Conservation (phyloP, 2,888 invertebrate species). For the Ennomos erosarius region DNA sequence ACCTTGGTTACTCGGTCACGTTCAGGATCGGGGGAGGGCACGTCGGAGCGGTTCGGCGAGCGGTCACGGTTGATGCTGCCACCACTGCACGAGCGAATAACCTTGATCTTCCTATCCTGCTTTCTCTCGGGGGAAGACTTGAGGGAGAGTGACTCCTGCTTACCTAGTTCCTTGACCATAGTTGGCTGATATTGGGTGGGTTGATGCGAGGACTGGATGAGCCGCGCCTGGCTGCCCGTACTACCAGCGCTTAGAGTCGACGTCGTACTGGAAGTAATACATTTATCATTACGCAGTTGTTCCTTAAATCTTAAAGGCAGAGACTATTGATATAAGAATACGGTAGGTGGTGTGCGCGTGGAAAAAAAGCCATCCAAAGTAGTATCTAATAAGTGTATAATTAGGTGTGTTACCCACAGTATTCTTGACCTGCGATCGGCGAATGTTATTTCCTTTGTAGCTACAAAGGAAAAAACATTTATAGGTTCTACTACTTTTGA, state of each 20-base stretch:
- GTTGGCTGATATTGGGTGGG: slow-evolving; percentile 96
- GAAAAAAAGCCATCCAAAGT: too few species aligned
- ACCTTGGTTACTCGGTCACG: slow-evolving; percentile 80
- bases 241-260: slow-evolving; percentile 97
- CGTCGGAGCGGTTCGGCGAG: slow-evolving; percentile 71
- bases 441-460: too few species aligned
- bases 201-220: slow-evolving; percentile 97
- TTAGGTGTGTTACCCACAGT: too few species aligned
- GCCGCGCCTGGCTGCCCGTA: slow-evolving; percentile 96
- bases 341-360: too few species aligned
- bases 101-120: slow-evolving; percentile 72
- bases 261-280: slow-evolving; percentile 89
- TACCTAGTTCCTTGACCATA: slow-evolving; percentile 95
- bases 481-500: too few species aligned
- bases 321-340: too few species aligned
- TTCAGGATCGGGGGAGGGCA: slow-evolving; percentile 72
- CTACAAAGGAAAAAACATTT: too few species aligned
- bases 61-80: slow-evolving; percentile 77
- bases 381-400: too few species aligned
- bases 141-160: slow-evolving; percentile 84
- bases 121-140: slow-evolving; percentile 82
- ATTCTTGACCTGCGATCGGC: too few species aligned
- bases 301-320: too few species aligned
- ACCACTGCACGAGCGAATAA: slow-evolving; percentile 84
- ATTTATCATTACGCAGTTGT: too few species aligned